Percentiles rank a stretch among this genome's conserved stretches.
These are phyloP conservation scores for Thereva unica DNA, from an alignment of 2,888 invertebrate species.

Conservation along the genomic window DNA sequence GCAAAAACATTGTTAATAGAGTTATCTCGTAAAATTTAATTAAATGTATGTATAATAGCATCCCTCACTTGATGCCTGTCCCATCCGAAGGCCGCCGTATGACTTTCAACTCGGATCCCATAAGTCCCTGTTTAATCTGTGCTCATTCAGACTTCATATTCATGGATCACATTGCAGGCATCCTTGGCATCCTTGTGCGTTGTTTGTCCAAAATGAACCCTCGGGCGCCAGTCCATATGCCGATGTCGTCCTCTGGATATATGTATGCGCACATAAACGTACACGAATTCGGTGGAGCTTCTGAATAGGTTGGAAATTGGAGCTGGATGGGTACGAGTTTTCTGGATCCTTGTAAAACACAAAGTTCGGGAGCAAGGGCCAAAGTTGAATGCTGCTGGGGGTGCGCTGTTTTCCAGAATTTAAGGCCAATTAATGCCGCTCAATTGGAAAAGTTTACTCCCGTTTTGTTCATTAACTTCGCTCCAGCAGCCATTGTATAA, in stretches of 20 bases:
- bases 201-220: constrained; percentile 10
- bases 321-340: no score
- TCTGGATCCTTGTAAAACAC: constrained; percentile 13
- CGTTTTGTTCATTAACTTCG: constrained; percentile 39
- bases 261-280: background rate
- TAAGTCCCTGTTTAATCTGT: constrained; percentile 1
- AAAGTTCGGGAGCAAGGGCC: constrained; percentile 13
- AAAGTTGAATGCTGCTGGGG: background rate
- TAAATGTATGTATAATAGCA: constrained; percentile 30
- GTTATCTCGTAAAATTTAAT: constrained; percentile 37
- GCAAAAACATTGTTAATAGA: constrained; percentile 19
- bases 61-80: background rate
- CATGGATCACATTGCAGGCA: background rate
- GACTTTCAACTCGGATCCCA: constrained; percentile 9
- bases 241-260: background rate
- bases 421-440: constrained; percentile 41
- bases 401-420: constrained; percentile 30
- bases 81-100: background rate
- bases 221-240: background rate
- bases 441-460: constrained; percentile 41
- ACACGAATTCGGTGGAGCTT: background rate
- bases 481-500: constrained; percentile 17
- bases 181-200: background rate
- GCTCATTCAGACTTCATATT: background rate
- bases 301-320: no score